These are phyloP conservation scores for Prietella phreatophila DNA, from an alignment of 2,113 vertebrate genomes.

Conservation along the genomic window DNA sequence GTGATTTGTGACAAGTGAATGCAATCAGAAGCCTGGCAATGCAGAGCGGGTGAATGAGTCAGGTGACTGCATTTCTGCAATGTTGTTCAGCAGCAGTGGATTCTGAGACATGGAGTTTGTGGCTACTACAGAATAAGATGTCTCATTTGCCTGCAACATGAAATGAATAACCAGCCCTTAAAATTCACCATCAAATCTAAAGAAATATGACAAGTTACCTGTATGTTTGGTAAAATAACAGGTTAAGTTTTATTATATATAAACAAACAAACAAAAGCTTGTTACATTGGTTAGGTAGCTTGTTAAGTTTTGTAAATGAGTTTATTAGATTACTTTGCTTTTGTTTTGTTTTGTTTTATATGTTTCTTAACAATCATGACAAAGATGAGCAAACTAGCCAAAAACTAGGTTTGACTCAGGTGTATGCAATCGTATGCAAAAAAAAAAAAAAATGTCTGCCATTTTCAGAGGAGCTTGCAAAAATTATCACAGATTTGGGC, in stretches of 20 bases:
- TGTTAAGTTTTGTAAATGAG: not conserved
- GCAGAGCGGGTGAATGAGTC: not conserved
- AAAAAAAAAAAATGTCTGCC: too few species aligned
- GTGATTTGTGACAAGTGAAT: not conserved
- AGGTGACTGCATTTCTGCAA: not conserved
- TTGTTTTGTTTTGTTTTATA: not conserved
- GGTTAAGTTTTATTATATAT: not conserved
- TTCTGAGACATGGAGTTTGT: not conserved
- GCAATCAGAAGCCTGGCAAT: not conserved
- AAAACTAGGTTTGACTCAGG: not conserved
- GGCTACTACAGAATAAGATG: not conserved
- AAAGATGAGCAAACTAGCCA: not conserved
- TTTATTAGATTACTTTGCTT: not conserved
- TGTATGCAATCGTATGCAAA: too few species aligned
- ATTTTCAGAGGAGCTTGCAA: too few species aligned
- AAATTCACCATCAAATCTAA: not conserved
- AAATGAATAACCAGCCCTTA: not conserved
- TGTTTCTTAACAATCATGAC: not conserved
- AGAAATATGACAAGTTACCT: not conserved
- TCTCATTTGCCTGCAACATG: not conserved
- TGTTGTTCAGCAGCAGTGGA: not conserved
- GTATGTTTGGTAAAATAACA: not conserved
- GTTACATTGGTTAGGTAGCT: not conserved
- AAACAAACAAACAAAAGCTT: too few species aligned
- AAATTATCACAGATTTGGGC: too few species aligned